A percentile compares a stretch with the other conserved stretches of the same genome.
These are phyloP conservation scores for Pogonocichla stellata DNA, from an alignment of 2,113 vertebrate species.

Conservation along the genomic window DNA sequence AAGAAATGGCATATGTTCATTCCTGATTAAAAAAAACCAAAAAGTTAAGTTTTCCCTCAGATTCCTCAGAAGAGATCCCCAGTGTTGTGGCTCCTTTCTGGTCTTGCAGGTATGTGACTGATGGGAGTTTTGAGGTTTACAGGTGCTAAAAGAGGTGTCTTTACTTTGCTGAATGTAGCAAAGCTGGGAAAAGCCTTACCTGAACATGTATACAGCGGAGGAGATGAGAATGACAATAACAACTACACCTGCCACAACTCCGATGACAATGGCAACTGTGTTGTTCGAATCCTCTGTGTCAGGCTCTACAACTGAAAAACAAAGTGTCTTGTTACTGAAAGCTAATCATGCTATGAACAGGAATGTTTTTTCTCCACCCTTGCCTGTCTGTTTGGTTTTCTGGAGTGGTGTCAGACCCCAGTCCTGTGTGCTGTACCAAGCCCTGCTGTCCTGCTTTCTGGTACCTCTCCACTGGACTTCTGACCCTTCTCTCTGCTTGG, in stretches of 20 bases:
- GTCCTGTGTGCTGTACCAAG: not conserved
- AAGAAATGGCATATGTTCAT: not conserved
- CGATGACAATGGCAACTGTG: not conserved
- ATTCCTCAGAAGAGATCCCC: not conserved
- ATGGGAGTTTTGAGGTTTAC: not conserved
- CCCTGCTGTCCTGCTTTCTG: not conserved
- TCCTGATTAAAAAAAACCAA: not conserved
- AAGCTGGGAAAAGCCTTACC: slow-evolving; percentile 36
- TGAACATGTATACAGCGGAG: not conserved
- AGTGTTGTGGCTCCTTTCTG: not conserved
- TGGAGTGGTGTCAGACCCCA: not conserved
- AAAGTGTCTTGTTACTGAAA: not conserved
- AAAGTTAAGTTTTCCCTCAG: not conserved
- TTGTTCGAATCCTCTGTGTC: accelerated
- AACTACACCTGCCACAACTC: not conserved
- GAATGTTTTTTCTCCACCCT: not conserved
- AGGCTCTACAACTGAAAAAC: not conserved
- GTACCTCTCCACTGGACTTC: not conserved
- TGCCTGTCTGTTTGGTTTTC: not conserved
- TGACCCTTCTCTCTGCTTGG: not conserved
- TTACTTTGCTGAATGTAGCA: not conserved
- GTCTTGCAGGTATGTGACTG: not conserved
- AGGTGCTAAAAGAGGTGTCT: not conserved
- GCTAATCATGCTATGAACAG: not conserved
- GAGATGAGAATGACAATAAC: not conserved